Evolutionary conservation across 30 jellyfish, hydroid and myxozoan species (phyloP), one percentile per base, ranked within the genome.

Genomic region (Nemopilema nomurai): DNA sequence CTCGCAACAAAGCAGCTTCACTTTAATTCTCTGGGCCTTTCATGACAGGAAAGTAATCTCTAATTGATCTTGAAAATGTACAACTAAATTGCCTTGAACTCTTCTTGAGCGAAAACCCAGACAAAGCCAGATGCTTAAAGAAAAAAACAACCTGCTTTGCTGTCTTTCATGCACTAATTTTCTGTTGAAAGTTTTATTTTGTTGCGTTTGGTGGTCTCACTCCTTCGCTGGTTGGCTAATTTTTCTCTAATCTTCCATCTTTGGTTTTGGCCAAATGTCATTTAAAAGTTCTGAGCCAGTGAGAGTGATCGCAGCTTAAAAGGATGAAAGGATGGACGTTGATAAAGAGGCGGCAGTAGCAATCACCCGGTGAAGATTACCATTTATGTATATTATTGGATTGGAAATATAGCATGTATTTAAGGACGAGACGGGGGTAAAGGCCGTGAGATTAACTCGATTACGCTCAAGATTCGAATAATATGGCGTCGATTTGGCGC

Each of bases 331-430:
- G 31, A 23, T 49, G 18, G 1, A 33, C 31, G 65, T 77, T 77
- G 87, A 77, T 63, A 77, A 28, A 57, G 33, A 32, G 87, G 87
- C 87, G 87, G 65, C 87, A 77, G 87, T 77, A 77, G 87, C 87
- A 62, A 77, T 77, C 87, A 77, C 87, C 87, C 87, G 76, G 52
- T 31, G 69, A 16, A 77, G 87, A 77, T 77, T 77, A 77, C 70
- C 69, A 31, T 26, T 30, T 66, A 31, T 77, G 65, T 51, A 52
- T 29, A 18, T 77, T 74, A 77, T 77, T 77, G 87, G 87, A 77
- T 77, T 77, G 87, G 51, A 77, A 77, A 41, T 41, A 41, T 41
- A 13, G 57, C 57, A 41, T 41, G 57, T 41, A 41, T 41, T 41
- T 41, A 41, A 41, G 6, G 9, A 6, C 13, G 6, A 41, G 57